Evolutionary conservation across 2,113 vertebrate genomes (phyloP).

Genomic region (Cryptotis parvus): DNA sequence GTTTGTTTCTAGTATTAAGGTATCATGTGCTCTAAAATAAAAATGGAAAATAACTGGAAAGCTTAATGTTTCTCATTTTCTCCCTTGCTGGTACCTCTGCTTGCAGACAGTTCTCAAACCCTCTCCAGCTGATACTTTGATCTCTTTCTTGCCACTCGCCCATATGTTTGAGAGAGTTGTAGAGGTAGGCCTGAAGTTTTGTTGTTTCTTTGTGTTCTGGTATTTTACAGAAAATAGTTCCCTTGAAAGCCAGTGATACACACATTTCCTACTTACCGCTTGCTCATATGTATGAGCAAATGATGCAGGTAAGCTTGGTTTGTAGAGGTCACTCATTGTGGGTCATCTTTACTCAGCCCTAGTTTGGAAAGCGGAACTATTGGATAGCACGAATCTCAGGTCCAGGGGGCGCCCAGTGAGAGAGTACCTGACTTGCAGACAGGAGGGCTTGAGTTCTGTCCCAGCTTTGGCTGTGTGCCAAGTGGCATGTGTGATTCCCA

Average conservation of each 20-base stretch:
- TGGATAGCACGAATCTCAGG: no score
- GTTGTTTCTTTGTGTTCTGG: constrained; percentile 67
- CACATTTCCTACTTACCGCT: constrained; percentile 89
- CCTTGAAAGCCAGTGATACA: constrained; percentile 80
- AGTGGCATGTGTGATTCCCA: no score
- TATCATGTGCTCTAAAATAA: constrained; percentile 30
- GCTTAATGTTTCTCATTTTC: constrained; percentile 62
- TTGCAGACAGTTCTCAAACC: constrained; percentile 87
- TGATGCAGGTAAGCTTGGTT: constrained; percentile 85
- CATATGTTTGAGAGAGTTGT: constrained; percentile 98
- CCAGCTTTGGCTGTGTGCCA: no score
- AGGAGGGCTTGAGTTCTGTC: no score
- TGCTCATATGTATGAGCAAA: constrained; percentile 89
- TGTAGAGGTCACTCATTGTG: accelerated
- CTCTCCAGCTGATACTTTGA: constrained; percentile 90
- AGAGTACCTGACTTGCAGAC: no score
- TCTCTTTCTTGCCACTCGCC: constrained; percentile 98
- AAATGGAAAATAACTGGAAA: not conserved
- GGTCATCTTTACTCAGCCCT: not conserved
- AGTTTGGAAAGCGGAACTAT: not conserved
- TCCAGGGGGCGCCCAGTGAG: no score
- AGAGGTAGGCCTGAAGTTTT: constrained; percentile 89
- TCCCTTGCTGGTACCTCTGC: constrained; percentile 68
- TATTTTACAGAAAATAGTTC: constrained; percentile 83
- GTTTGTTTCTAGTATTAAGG: not conserved